Conservation (phyloP, 2,888 invertebrate genomes). For the Phragmatobia fuliginosa region DNA sequence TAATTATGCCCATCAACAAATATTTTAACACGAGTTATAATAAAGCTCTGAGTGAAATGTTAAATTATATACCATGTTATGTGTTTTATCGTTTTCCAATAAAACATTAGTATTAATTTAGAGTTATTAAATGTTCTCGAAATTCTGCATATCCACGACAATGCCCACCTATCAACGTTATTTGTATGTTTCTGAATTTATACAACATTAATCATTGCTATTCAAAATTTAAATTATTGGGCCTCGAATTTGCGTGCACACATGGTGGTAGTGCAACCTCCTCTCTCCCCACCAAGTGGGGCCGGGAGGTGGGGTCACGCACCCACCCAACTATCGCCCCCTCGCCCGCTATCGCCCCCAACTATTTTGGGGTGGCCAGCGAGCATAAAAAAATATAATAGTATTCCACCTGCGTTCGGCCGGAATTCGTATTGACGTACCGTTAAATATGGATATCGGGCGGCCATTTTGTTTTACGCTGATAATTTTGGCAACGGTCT, state of each 20-base stretch:
- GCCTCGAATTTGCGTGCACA: constrained; percentile 83
- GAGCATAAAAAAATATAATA: constrained; percentile 80
- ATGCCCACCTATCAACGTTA: constrained; percentile 23
- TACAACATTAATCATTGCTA: constrained; percentile 79
- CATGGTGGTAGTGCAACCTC: constrained; percentile 75
- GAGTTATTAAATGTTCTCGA: constrained; percentile 14
- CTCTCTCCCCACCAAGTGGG: constrained; percentile 44
- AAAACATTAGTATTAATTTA: neutral
- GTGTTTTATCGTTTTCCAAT: neutral
- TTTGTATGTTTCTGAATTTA: constrained; percentile 64
- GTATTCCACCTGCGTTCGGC: constrained; percentile 82
- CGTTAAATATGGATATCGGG: constrained; percentile 73
- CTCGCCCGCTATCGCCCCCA: constrained; percentile 61
- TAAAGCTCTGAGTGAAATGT: neutral
- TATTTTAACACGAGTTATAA: neutral
- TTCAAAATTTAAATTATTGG: constrained; percentile 86
- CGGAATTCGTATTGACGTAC: constrained; percentile 78
- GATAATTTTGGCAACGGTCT: constrained; percentile 55
- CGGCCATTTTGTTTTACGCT: constrained; percentile 78
- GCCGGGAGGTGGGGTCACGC: constrained; percentile 66
- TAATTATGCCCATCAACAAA: neutral
- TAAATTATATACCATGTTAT: neutral
- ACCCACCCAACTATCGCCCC: constrained; percentile 74
- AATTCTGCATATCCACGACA: constrained; percentile 24
- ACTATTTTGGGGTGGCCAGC: constrained; percentile 82